phyloP scores from a whole-genome alignment of 2,113 vertebrate species.

The Pachyramphus minor region DNA sequence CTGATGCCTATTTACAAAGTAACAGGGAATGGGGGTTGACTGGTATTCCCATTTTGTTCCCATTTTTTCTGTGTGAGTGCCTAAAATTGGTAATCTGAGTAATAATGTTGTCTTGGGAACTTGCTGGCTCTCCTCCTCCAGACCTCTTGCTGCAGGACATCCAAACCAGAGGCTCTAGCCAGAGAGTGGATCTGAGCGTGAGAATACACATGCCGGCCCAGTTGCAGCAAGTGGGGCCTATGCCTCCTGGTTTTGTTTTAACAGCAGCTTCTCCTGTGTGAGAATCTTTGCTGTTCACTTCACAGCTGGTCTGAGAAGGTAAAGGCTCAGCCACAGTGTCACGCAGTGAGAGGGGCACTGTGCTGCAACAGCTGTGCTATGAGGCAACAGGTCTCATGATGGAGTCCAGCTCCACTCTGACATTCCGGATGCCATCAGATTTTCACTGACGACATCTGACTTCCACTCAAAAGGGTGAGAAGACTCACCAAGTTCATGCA shows the following conservation, averaged over 20 bases:
- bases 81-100: neutral
- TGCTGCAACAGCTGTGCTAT: neutral
- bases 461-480: neutral
- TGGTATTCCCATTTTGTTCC: neutral
- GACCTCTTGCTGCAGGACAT: neutral
- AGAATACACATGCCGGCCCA: fast-evolving
- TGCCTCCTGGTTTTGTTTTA: neutral
- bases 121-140: neutral
- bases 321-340: neutral
- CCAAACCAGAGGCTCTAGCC: neutral
- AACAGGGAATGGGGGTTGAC: neutral
- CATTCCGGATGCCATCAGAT: neutral
- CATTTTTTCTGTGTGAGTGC: neutral
- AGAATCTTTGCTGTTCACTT: neutral
- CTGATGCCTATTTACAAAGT: no score
- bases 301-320: neutral
- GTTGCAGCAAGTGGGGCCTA: neutral
- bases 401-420: neutral
- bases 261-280: neutral
- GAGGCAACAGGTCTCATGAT: neutral
- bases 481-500: neutral
- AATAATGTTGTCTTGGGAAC: neutral
- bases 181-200: neutral
- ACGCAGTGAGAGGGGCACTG: neutral
- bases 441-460: neutral